phyloP scores from a whole-genome alignment of 2,888 invertebrate genomes.

The Synanthedon andrenaeformis region DNA sequence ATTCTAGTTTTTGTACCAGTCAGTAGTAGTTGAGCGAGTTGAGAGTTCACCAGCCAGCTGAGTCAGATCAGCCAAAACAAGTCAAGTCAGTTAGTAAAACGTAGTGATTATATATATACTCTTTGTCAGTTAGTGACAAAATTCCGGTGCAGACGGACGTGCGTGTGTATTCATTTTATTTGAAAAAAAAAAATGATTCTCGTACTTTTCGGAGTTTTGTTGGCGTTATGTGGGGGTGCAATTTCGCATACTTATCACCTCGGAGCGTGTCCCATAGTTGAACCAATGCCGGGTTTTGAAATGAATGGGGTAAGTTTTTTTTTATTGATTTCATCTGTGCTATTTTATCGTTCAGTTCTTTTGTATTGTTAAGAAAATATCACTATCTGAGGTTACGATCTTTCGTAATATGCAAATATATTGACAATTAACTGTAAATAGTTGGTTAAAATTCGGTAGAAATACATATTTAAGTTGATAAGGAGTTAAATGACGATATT shows the following conservation, averaged over 20 bases:
- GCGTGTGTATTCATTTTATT: neutral
- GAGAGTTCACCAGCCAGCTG: too few relatives aligned
- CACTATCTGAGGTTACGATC: too few relatives aligned
- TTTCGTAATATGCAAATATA: too few relatives aligned
- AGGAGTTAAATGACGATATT: too few relatives aligned
- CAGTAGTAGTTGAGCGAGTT: too few relatives aligned
- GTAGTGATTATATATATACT: too few relatives aligned
- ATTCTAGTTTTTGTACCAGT: neutral
- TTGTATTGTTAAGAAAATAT: neutral
- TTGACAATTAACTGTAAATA: too few relatives aligned
- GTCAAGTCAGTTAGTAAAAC: conserved; percentile 4
- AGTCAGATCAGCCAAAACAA: too few relatives aligned
- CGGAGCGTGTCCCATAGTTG: conserved; percentile 79
- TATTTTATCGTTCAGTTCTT: neutral
- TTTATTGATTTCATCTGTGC: neutral
- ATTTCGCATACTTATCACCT: conserved; percentile 77
- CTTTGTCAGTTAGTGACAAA: too few relatives aligned
- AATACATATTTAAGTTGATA: too few relatives aligned
- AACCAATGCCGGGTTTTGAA: conserved; percentile 78
- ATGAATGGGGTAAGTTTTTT: conserved; percentile 75
- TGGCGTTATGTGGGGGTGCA: conserved; percentile 32
- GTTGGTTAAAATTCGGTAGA: too few relatives aligned
- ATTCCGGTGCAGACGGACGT: neutral
- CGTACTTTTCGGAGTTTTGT: conserved; percentile 4
- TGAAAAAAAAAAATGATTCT: conserved; percentile 3